phyloP scores from a whole-genome alignment of 2,888 invertebrate species.

The Athripsodes cinereus region DNA sequence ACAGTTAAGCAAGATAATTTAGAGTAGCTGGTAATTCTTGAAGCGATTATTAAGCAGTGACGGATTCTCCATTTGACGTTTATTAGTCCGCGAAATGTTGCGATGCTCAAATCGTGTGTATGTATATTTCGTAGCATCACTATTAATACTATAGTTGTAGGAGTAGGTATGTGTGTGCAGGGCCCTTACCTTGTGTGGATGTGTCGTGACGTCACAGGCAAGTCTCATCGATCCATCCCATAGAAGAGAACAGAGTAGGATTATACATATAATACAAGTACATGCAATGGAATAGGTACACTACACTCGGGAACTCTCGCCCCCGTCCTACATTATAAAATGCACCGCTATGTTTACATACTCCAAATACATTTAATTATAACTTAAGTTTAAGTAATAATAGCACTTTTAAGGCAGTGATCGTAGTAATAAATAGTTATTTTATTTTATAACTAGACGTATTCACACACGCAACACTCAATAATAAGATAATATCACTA shows the following conservation, averaged over 20 bases:
- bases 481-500: slow-evolving; percentile 3
- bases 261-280: background rate
- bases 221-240: slow-evolving; percentile 16
- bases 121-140: too few species aligned
- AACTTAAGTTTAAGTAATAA: slow-evolving; percentile 11
- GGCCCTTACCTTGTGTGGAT: slow-evolving; percentile 14
- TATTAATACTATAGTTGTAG: too few species aligned
- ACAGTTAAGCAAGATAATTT: too few species aligned
- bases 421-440: slow-evolving; percentile 1
- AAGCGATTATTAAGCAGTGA: too few species aligned
- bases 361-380: background rate
- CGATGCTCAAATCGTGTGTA: too few species aligned
- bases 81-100: background rate
- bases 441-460: slow-evolving; percentile 2
- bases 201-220: slow-evolving; percentile 16
- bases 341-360: slow-evolving; percentile 10
- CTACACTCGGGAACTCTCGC: slow-evolving; percentile 29
- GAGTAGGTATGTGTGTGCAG: background rate
- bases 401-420: slow-evolving; percentile 21
- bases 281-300: background rate
- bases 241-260: slow-evolving; percentile 28
- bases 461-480: slow-evolving; percentile 15
- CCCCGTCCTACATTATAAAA: slow-evolving; percentile 30
- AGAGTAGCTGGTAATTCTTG: too few species aligned
- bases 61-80: too few species aligned